Evolutionary conservation across 2,888 invertebrate genomes (phyloP).

Genomic region (Acanthoscelides obtectus): DNA sequence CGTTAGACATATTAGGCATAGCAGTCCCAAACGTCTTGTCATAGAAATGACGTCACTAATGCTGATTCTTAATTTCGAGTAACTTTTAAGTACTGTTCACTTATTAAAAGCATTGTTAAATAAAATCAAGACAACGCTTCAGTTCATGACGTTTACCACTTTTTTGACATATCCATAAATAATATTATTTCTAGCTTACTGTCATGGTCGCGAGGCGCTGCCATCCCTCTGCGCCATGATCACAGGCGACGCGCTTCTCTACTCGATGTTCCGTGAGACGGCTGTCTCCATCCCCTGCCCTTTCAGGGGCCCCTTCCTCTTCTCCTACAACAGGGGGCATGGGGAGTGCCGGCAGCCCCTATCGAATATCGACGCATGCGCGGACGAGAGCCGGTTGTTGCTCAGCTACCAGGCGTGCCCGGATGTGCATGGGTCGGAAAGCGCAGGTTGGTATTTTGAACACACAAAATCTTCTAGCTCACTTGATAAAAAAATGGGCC

Average conservation of each 20-base stretch:
- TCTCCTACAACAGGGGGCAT: constrained; percentile 88
- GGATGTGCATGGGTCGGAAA: constrained; percentile 85
- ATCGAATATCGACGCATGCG: constrained; percentile 90
- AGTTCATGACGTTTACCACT: too few relatives aligned
- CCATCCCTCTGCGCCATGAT: constrained; percentile 80
- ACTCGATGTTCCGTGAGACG: constrained; percentile 85
- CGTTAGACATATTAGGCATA: too few relatives aligned
- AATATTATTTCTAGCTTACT: constrained; percentile 68
- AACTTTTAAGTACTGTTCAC: too few relatives aligned
- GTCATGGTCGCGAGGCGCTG: constrained; percentile 68
- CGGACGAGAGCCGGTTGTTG: constrained; percentile 83
- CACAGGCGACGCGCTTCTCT: constrained; percentile 83
- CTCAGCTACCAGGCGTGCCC: constrained; percentile 93
- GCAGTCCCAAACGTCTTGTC: too few relatives aligned
- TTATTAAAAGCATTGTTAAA: too few relatives aligned
- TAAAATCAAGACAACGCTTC: too few relatives aligned
- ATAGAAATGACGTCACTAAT: too few relatives aligned
- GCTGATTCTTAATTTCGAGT: too few relatives aligned
- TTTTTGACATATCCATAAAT: too few relatives aligned
- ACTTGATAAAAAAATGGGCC: too few relatives aligned
- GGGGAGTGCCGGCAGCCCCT: constrained; percentile 86
- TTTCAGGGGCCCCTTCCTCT: constrained; percentile 81
- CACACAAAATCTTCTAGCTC: too few relatives aligned
- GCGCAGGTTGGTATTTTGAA: constrained; percentile 74
- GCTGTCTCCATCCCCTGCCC: constrained; percentile 88